Base-by-base conservation (phyloP, 1,140 invertebrate species). In the Drosophila guanche region DNA sequence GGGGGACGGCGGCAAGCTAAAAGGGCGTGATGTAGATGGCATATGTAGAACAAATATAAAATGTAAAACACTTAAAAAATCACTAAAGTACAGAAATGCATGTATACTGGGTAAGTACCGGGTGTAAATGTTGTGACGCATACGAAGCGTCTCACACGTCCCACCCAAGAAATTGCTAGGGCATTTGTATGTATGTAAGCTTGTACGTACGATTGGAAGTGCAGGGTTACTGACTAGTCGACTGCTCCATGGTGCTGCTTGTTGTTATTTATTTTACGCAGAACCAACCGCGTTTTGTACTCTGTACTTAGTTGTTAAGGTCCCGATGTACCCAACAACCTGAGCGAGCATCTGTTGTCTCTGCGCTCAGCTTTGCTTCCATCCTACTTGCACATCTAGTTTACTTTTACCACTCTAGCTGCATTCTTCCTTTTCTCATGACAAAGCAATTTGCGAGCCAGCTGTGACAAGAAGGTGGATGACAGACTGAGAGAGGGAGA, bases 261-360 rank as follows among this genome's bases (percentile, higher is more conserved):
- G 4, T 57, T 53, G 23, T 65, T 55, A 50, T 48, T 46, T 14
- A 46, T 33, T 56, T 70, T 76, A 70, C 52, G 59, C 79, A 65
- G 57, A 83, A 78, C 68, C 76, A 76, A 80, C 76, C 76, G 79
- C 16, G 16, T 20, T 46, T 46, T 43, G 57, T 20, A 47, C 27
- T 67, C 72, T 72, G 73, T 56, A 54, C 25, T 27, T 27, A 27
- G 25, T 27, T 37, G 33, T 33, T 8, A 8, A 8, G 8, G 12
- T 51, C 43, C 22, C 12, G 25, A 42, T 62, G 62, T 68, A 42
- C 41, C 43, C 27, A 41, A 37, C 7, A 56, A 48, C 50, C 50
- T 12, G 66, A 23, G 20, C 3, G 33, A 80, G 72, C 79, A 84
- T 80, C 81, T 84, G 79, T 79, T 79, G 66, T 65, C 61, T 67